Conservation (phyloP, 2,113 vertebrate species). For the Panthera uncia region DNA sequence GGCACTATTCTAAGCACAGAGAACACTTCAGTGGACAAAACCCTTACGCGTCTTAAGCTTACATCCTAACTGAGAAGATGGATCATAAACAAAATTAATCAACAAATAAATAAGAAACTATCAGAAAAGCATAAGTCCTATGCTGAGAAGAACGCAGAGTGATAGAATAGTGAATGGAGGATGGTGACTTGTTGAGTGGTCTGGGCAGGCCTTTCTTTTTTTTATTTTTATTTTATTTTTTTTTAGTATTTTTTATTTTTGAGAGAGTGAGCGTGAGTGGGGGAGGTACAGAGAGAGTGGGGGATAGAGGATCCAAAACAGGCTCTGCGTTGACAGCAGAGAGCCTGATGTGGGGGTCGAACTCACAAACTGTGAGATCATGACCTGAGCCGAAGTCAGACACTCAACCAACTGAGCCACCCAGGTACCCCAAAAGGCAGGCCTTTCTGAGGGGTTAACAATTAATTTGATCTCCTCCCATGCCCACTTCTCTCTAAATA, state of each 20-base stretch:
- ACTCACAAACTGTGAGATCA: too few relatives aligned
- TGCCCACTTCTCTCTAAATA: neutral
- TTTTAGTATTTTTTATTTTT: too few relatives aligned
- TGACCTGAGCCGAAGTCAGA: too few relatives aligned
- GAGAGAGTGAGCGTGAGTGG: too few relatives aligned
- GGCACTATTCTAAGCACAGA: neutral
- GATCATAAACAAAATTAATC: neutral
- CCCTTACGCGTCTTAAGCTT: neutral
- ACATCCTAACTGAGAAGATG: neutral
- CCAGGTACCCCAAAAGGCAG: neutral
- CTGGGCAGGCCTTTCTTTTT: neutral
- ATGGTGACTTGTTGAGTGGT: neutral
- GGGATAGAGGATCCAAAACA: too few relatives aligned
- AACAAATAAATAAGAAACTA: slow-evolving; percentile 8
- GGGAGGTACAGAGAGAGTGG: too few relatives aligned
- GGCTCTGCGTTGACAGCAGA: too few relatives aligned
- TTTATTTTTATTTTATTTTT: too few relatives aligned
- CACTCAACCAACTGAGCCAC: too few relatives aligned
- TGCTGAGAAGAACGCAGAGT: neutral
- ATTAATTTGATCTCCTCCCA: neutral
- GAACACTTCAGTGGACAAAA: neutral
- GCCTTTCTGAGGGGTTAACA: neutral
- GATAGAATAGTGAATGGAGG: neutral
- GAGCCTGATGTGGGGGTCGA: too few relatives aligned
- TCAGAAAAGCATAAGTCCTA: neutral